These are phyloP conservation scores for Gobio gobio DNA, from an alignment of 2,113 vertebrate genomes.

Conservation along the genomic window DNA sequence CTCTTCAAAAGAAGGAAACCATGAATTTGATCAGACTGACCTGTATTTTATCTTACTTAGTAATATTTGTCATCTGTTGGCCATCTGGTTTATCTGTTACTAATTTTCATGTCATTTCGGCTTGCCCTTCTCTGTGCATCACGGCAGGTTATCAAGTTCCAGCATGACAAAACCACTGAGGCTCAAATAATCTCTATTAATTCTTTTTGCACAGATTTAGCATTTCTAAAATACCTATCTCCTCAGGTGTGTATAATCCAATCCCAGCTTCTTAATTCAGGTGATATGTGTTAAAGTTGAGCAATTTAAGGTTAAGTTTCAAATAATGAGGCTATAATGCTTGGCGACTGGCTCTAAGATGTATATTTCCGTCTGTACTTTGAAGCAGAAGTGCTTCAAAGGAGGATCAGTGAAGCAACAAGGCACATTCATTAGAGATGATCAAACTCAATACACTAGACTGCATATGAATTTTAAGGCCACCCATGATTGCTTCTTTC, in stretches of 20 bases:
- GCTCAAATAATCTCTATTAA: slow-evolving; percentile 38
- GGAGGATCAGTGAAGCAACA: background rate
- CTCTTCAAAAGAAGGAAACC: slow-evolving; percentile 2
- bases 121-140: slow-evolving; percentile 15
- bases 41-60: slow-evolving; percentile 6
- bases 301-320: background rate
- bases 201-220: slow-evolving; percentile 18
- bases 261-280: slow-evolving; percentile 24
- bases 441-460: slow-evolving; percentile 27
- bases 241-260: slow-evolving; percentile 17
- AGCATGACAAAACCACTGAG: slow-evolving; percentile 17
- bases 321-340: background rate
- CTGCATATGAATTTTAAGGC: slow-evolving; percentile 23
- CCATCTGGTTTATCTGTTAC: slow-evolving; percentile 11
- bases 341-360: background rate
- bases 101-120: background rate
- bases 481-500: slow-evolving; percentile 44
- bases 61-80: slow-evolving; percentile 19
- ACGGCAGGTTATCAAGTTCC: slow-evolving; percentile 41
- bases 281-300: background rate
- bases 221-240: slow-evolving; percentile 3
- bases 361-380: background rate
- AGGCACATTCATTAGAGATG: background rate
- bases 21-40: background rate
- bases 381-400: background rate